Evolutionary conservation across 2,888 invertebrate species (phyloP), one percentile per base, ranked within the genome.

Genomic region (Pseudococcus longispinus): DNA sequence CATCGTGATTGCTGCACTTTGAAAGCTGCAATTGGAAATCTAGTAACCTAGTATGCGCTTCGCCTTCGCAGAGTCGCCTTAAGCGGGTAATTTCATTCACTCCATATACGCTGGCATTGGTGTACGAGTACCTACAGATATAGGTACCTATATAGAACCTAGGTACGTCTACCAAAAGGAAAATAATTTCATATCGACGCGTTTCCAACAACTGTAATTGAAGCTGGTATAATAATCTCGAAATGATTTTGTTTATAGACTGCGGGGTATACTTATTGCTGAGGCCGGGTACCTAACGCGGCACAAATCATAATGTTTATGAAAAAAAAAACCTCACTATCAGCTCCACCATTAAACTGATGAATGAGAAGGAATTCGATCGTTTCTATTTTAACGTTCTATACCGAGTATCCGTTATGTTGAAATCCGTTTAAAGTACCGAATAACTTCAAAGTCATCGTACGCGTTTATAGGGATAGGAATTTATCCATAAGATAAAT

Each of bases 371-470:
- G 70, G 70, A 70, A 70, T 70, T 70, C 18, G 70, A 70, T 70
- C 26, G 29, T 32, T 70, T 32, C 18, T 9, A 60, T 60, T 60
- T 60, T 60, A 55, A 60, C 60, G 60, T 60, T 51, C 60, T 20
- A 60, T 60, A 60, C 51, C 51, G 51, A 51, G n/a, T 74, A 74
- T 26, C 74, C 74, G 74, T 74, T 74, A 74, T 29, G 37, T 74
- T 37, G 74, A 74, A 32, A 74, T 37, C 32, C 74, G 37, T 74
- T 74, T 18, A 74, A 74, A 74, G 37, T 74, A 74, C 74, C 74
- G 74, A 74, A 74, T 74, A 74, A 74, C 74, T 32, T 74, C 74
- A 74, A 74, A 74, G 74, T 74, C 74, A 74, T 74, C 32, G 74
- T 32, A 74, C 74, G 74, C 74, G 74, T 29, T 70, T 60, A 6